Base-by-base conservation (phyloP, 1,140 invertebrate species). In the Conus betulinus region DNA sequence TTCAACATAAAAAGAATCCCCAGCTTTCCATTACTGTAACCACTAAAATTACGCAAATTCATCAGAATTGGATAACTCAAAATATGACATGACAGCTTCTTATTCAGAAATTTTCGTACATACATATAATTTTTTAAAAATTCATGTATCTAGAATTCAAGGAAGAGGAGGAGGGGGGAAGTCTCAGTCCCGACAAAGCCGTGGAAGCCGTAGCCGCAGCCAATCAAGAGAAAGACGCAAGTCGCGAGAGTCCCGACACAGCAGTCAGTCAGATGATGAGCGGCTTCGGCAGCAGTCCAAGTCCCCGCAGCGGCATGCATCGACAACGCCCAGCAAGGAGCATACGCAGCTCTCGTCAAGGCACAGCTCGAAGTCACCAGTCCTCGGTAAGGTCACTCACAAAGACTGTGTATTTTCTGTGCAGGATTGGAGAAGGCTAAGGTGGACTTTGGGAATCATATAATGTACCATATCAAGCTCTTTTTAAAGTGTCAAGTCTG, bases 141-240 rank as follows among this genome's bases (percentile, higher is more conserved):
- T 39, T 39, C 39, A 39, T 39, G 39, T 39, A 39, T 39, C 39
- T 39, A 39, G 39, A 39, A 39, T 39, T 39, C 39, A 39, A 39
- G 39, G 3, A 39, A 39, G 39, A 74, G 57, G 39, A 84, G 5
- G 15, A 39, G 60, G 84, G 53, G 25, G 84, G 25, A 87, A 51
- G 53, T 17, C 5, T 57, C 39, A 76, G 8, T 78, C 85, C 67
- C 17, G 71, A 25, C 39, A 55, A 57, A 87, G 85, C 27, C 67
- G 52, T 78, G 20, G 71, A 78, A 87, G 85, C 52, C 85, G 53
- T 87, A 87, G 85, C 71, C 85, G 71, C 6, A 87, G 85, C 71
- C 67, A 87, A 57, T 87, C 85, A 87, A 25, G 55, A 57, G 85
- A 85, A 23, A 63, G 74, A 53, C 15, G 74, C 23, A n/a, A 23